Conservation (phyloP, 2,113 vertebrate genomes). For the Pteropus alecto region DNA sequence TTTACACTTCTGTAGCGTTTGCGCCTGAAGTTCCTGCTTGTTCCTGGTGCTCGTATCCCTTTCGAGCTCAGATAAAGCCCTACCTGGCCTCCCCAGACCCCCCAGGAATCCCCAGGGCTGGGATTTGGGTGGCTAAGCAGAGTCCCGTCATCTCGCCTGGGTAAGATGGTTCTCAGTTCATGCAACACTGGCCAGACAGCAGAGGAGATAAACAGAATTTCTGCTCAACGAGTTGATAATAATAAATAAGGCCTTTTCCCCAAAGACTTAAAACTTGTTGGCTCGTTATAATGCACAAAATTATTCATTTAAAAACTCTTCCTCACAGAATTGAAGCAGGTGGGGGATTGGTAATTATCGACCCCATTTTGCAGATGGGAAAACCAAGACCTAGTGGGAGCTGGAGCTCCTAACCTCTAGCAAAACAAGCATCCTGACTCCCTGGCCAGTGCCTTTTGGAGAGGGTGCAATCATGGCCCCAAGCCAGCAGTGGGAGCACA, state of each 20-base stretch:
- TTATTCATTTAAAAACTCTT: constrained; percentile 47
- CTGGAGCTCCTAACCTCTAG: neutral
- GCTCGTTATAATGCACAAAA: constrained; percentile 49
- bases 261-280: constrained; percentile 49
- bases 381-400: neutral
- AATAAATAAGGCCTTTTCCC: constrained; percentile 58
- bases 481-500: neutral
- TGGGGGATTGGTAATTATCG: neutral
- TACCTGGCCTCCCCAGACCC: neutral
- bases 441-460: neutral
- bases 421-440: neutral
- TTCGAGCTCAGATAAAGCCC: neutral
- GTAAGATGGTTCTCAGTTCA: neutral
- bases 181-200: neutral
- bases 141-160: neutral
- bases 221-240: constrained; percentile 42
- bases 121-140: neutral
- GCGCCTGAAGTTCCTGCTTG: neutral
- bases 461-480: fast-evolving
- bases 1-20: fast-evolving
- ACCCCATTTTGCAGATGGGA: constrained; percentile 51
- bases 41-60: neutral
- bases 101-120: neutral
- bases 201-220: constrained; percentile 12
- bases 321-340: neutral